Base-by-base conservation (phyloP, 92 coral and sea anemone species). In the Ricordea florida region DNA sequence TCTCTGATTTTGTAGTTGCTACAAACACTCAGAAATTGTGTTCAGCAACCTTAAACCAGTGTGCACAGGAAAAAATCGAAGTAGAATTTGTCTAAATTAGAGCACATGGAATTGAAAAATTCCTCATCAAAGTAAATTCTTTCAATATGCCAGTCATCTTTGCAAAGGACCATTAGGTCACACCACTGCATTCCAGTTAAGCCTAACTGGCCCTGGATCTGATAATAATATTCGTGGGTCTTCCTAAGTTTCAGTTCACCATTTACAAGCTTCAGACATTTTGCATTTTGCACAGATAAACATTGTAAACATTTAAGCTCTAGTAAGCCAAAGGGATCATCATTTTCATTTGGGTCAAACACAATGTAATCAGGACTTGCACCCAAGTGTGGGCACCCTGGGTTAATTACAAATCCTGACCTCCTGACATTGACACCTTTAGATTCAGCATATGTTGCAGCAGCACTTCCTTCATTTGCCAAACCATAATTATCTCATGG, bases 71-170 rank as follows among this genome's bases (percentile, higher is more conserved):
- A 72, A 37, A 6, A 72, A 16, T 58, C 35, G 57, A 16, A 72
- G n/a, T 27, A 72, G 24, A 38, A 72, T 34, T 8, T 5, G 38
- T 58, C 57, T 13, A 72, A 58, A 30, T 72, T 72, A 50, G 68
- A 6, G 40, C 53, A 72, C 69, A 50, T 69, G 14, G 35, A 43
- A 56, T 55, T 31, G 44, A 57, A 72, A 55, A 56, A 55, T 5
- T 71, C 78, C 27, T 56, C 30, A 21, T 56, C 78, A 56, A 52
- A 71, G 22, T 55, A 20, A n/a, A 71, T 71, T 31, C 58, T 71
- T 71, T 71, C 78, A 40, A 56, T 71, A 25, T 71, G 80, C 69
- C 68, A 73, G 74, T 73, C 80, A 73, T 58, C 50, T 25, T 26
- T 60, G 42, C 81, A 74, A 16, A 25, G 49, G 10, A 62, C 71